A percentile compares a stretch with the other conserved stretches of the same genome.
phyloP scores from a whole-genome alignment of 2,113 vertebrate genomes.

The Eolophus roseicapilla region DNA sequence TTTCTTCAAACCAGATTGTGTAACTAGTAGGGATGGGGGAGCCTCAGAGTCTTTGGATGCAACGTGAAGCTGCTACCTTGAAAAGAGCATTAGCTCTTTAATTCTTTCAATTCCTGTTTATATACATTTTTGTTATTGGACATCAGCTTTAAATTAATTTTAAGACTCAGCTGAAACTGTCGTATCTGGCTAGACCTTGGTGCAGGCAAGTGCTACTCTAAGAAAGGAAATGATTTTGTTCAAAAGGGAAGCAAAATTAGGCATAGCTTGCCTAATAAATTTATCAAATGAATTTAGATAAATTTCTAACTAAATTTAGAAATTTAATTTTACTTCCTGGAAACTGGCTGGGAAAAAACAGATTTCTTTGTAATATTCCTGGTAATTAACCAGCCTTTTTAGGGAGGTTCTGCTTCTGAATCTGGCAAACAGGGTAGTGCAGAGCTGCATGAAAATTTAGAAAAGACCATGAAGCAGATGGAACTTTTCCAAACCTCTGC shows the following conservation, averaged over 20 bases:
- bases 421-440: background rate
- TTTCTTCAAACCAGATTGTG: background rate
- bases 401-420: background rate
- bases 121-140: background rate
- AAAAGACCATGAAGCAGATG: background rate
- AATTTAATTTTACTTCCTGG: background rate
- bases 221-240: background rate
- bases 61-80: background rate
- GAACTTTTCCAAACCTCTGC: background rate
- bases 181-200: background rate
- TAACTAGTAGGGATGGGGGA: background rate
- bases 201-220: background rate
- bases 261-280: background rate
- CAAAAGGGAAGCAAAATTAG: background rate
- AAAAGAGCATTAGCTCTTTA: background rate
- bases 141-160: background rate
- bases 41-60: background rate
- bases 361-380: background rate
- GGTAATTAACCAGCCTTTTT: background rate
- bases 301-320: background rate
- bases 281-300: background rate
- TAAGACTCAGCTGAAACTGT: background rate
- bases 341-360: background rate
- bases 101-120: background rate
- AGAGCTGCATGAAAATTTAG: background rate